Evolutionary conservation across 2,113 vertebrate species (phyloP).

Genomic region (Callipepla squamata): DNA sequence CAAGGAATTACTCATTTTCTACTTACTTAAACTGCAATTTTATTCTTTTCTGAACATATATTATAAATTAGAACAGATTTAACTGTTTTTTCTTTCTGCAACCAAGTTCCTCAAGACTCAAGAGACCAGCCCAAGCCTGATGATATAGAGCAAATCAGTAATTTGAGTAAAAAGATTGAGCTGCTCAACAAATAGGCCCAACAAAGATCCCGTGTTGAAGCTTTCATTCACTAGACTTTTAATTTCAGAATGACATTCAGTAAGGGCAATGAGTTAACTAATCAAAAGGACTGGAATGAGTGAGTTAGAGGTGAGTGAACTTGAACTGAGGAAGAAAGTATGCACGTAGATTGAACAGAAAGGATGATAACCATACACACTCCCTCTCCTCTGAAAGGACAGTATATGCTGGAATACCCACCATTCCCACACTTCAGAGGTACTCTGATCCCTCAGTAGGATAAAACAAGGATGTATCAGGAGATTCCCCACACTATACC

Average conservation of each 20-base stretch:
- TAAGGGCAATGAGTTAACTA: conserved; percentile 47
- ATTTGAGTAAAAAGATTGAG: conserved; percentile 52
- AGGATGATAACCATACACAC: neutral
- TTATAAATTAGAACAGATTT: conserved; percentile 55
- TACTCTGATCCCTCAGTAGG: neutral
- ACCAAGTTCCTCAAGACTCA: conserved; percentile 8
- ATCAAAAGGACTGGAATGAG: neutral
- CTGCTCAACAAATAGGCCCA: conserved; percentile 13
- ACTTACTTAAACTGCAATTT: neutral
- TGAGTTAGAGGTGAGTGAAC: conserved; percentile 8
- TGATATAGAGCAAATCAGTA: conserved; percentile 1
- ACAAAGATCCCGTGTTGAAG: conserved; percentile 9
- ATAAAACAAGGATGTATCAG: neutral
- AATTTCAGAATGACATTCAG: conserved; percentile 54
- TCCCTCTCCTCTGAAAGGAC: neutral
- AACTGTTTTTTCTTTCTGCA: conserved; percentile 19
- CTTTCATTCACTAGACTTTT: conserved; percentile 8
- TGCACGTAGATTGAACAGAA: neutral
- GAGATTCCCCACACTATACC: neutral
- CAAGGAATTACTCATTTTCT: conserved; percentile 31
- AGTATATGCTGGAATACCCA: neutral
- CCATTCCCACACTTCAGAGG: neutral
- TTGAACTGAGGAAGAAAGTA: neutral
- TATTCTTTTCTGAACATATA: conserved; percentile 12
- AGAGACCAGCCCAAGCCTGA: conserved; percentile 21